Base-by-base conservation (phyloP, 1,140 invertebrate species). In the Himalopsyche phryganea region DNA sequence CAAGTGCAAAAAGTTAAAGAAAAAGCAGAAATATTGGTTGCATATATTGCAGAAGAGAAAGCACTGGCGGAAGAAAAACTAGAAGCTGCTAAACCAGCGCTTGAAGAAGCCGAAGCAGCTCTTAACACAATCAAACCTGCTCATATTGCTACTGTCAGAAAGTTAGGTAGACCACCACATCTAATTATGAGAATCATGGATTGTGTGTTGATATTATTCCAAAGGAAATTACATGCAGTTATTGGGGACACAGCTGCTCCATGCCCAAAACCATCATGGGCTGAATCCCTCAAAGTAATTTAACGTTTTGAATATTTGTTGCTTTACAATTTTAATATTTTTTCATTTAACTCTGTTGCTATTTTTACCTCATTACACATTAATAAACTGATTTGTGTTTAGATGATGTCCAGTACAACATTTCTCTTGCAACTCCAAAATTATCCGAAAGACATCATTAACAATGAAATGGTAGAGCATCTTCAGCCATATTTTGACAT, bases 181-280 rank as follows among this genome's bases (percentile, higher is more conserved):
- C 78, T 98, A 0, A 98, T 98, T 65, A 97, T 97, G 94, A 82
- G 94, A 63, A 97, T 98, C 61, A 98, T 98, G 95, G 96, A 98
- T 68, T 94, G 91, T 69, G 94, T 97, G 1, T 72, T 98, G 42
- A 90, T 98, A 58, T 74, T 98, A 2, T 98, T 98, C 71, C 92
- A 96, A 78, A 81, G 91, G 61, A 90, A 88, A 77, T 76, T 94
- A 42, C 86, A 94, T 70, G 81, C 90, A 0, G 83, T 92, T 3
- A 85, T 88, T 66, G 78, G 85, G 10, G 96, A 98, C 71, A 83
- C 86, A 7, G 83, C 89, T 14, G 86, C 86, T 5, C 82, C 87
- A 0, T 94, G 89, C 74, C 87, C 92, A 0, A 96, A 96, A 73
- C 94, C 95, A 14, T 96, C 94, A 0, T 98, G 96, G 95, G 83